Percentiles rank a stretch among this genome's conserved stretches.
phyloP scores from a whole-genome alignment of 2,888 invertebrate species.

The Marronus borbonicus region DNA sequence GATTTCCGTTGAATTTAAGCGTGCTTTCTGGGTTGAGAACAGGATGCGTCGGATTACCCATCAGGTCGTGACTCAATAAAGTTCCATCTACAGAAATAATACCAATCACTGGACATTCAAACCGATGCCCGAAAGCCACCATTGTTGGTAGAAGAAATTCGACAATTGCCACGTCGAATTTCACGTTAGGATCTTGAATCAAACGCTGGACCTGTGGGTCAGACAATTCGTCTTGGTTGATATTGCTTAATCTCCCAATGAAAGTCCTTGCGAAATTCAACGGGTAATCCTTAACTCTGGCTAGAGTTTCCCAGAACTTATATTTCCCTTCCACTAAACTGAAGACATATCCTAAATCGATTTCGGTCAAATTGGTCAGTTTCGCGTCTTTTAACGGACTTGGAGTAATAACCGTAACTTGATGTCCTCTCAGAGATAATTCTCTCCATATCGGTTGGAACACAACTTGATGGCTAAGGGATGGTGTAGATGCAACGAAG shows the following conservation, averaged over 20 bases:
- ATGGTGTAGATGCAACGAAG: conserved; percentile 68
- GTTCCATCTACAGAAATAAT: conserved; percentile 63
- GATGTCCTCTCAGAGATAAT: conserved; percentile 70
- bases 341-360: conserved; percentile 67
- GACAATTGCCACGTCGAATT: conserved; percentile 65
- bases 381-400: conserved; percentile 67
- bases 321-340: conserved; percentile 50
- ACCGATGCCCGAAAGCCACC: conserved; percentile 62
- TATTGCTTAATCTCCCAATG: conserved; percentile 26
- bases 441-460: conserved; percentile 69
- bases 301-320: conserved; percentile 53
- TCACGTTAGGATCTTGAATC: conserved; percentile 60
- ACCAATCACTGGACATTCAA: conserved; percentile 65
- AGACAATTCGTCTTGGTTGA: conserved; percentile 51
- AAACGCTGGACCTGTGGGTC: conserved; percentile 62
- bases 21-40: conserved; percentile 64
- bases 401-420: conserved; percentile 69
- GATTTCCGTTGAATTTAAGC: conserved; percentile 63
- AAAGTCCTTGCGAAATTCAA: conserved; percentile 42
- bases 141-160: conserved; percentile 62
- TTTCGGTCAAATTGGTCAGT: conserved; percentile 67
- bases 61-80: conserved; percentile 59
- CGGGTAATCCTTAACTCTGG: conserved; percentile 32
- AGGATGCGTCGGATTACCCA: conserved; percentile 65
- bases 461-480: conserved; percentile 71